These are phyloP conservation scores for Alfaro cultratus DNA, from an alignment of 2,797 vertebrate species.

Conservation along the genomic window DNA sequence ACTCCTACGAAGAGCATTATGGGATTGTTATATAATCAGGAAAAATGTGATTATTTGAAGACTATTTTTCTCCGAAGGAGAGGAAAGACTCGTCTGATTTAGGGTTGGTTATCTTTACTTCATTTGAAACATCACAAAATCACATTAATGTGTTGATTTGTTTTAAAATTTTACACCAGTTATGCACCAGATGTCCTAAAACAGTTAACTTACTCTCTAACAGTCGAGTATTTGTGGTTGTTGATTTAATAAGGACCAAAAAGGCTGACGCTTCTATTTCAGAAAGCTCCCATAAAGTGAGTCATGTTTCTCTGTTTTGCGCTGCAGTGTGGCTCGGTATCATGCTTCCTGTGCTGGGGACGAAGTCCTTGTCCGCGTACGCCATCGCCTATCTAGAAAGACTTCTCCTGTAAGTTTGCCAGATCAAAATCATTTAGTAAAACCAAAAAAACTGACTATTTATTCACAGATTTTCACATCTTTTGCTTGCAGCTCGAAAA, in stretches of 20 bases:
- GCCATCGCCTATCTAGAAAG: conserved; percentile 93
- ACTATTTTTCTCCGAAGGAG: not conserved
- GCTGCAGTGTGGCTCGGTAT: conserved; percentile 92
- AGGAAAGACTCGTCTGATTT: not conserved
- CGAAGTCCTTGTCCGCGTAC: conserved; percentile 90
- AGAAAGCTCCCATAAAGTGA: not conserved
- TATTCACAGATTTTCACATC: not conserved
- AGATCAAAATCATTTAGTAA: not conserved
- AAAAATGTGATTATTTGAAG: conserved; percentile 12
- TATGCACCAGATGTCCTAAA: not conserved
- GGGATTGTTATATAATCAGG: conserved; percentile 24
- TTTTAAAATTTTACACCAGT: not conserved
- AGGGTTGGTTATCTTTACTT: too few species aligned
- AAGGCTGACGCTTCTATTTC: not conserved
- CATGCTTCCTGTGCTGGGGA: conserved; percentile 95
- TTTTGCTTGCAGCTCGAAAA: not conserved
- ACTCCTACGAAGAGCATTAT: conserved; percentile 18
- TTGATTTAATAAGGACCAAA: not conserved
- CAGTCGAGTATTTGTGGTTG: not conserved
- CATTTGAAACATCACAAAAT: not conserved
- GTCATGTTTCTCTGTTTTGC: conserved; percentile 5
- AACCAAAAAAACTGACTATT: not conserved
- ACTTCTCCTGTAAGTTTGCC: conserved; percentile 88
- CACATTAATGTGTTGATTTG: not conserved
- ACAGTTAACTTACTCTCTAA: not conserved